Conservation (phyloP, 2,113 vertebrate species). For the Chloropsis cyanopogon region DNA sequence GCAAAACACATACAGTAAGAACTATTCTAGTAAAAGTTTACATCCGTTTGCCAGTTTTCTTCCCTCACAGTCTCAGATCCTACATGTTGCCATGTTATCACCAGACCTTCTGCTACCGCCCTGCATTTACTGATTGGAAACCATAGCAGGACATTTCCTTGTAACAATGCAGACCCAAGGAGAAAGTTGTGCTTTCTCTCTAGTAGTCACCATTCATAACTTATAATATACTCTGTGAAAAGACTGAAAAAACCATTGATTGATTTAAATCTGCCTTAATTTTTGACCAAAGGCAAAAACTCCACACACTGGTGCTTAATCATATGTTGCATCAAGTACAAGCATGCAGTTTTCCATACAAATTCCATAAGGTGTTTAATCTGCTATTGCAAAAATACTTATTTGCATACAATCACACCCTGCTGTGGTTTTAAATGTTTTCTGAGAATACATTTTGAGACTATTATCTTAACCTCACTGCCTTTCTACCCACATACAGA, state of each 20-base stretch:
- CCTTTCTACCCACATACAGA: slow-evolving; percentile 60
- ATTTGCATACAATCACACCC: slow-evolving; percentile 70
- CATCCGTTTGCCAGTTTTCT: background rate
- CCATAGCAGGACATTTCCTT: background rate
- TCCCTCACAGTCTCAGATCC: background rate
- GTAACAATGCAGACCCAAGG: background rate
- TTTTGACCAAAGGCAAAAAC: slow-evolving; percentile 49
- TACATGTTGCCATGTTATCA: background rate
- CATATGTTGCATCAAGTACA: slow-evolving; percentile 52
- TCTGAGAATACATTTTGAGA: slow-evolving; percentile 48
- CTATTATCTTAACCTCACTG: slow-evolving; percentile 65
- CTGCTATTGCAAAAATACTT: slow-evolving; percentile 65
- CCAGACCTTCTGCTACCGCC: background rate
- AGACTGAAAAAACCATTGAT: slow-evolving; percentile 15
- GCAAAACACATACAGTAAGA: background rate
- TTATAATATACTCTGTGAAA: background rate
- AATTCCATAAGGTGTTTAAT: slow-evolving; percentile 65
- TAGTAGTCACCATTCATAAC: background rate
- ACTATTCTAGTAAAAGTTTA: background rate
- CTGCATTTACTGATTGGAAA: background rate
- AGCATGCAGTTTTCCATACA: slow-evolving; percentile 48
- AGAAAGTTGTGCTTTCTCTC: background rate
- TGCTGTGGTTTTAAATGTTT: slow-evolving; percentile 62
- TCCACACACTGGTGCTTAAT: slow-evolving; percentile 37
- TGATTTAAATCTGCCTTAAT: slow-evolving; percentile 34